These are phyloP conservation scores for Lagopus muta DNA, from an alignment of 2,113 vertebrate species.

Conservation along the genomic window DNA sequence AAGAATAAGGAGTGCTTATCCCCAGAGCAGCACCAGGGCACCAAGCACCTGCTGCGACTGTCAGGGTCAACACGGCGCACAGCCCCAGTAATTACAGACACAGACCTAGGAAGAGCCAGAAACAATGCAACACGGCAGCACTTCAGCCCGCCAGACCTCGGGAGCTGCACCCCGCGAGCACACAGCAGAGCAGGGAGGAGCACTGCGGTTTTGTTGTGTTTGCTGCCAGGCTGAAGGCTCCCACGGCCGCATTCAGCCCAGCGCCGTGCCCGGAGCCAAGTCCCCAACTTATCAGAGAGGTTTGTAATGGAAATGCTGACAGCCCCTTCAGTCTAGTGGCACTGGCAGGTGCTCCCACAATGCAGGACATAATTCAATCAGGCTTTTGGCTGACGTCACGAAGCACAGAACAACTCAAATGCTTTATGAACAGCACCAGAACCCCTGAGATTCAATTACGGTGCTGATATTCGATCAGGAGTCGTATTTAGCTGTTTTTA, in stretches of 20 bases:
- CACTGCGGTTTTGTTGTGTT: fast-evolving
- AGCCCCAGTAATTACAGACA: neutral
- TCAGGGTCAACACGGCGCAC: neutral
- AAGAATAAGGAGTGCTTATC: neutral
- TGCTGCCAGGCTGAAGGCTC: neutral
- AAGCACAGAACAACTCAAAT: constrained; percentile 73
- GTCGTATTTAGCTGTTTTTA: constrained; percentile 74
- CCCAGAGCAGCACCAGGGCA: fast-evolving
- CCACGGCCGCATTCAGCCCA: neutral
- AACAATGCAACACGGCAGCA: neutral
- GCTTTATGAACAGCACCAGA: constrained; percentile 80
- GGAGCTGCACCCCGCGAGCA: neutral
- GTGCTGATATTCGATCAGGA: constrained; percentile 75
- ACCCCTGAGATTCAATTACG: constrained; percentile 81
- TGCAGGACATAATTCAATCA: constrained; percentile 79
- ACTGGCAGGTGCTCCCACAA: constrained; percentile 74
- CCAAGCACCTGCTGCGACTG: neutral
- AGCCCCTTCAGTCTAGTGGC: constrained; percentile 33
- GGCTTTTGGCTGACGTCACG: constrained; percentile 78
- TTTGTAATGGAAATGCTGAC: constrained; percentile 70
- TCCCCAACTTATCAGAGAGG: constrained; percentile 48
- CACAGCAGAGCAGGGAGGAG: fast-evolving
- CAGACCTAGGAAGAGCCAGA: neutral
- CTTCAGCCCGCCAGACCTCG: neutral
- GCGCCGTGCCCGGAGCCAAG: neutral